Evolutionary conservation across 2,888 invertebrate genomes (phyloP), one percentile per base, ranked within the genome.

Genomic region (Syrphus vitripennis): DNA sequence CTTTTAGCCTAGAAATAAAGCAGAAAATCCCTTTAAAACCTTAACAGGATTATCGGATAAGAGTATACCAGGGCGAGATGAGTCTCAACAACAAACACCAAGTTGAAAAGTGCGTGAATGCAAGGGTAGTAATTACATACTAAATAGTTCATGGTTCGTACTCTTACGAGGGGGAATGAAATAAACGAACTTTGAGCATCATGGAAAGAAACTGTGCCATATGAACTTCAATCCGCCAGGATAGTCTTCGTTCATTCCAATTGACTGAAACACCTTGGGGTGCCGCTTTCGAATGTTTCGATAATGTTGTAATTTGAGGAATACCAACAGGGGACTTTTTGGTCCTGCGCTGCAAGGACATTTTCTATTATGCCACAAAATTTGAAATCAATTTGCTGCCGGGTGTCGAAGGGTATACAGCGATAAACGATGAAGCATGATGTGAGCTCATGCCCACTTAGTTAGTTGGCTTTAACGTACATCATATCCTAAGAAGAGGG

Each of bases 221-320:
- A 80, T 83, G 81, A 77, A 86, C 75, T 77, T 87, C 61, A 76
- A 45, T 50, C 53, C 61, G 57, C 70, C 45, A 34, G 65, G 50
- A 82, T 55, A 65, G 21, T 34, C 10, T 16, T 26, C 29, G 57
- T 37, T 90, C 90, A 91, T 92, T 91, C 91, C 92, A 88, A 91
- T 89, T 91, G 92, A 91, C 91, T 92, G 90, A 90, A 91, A 92
- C 92, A 92, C 92, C 91, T 92, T 90, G 90, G 92, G 92, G 92
- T 92, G 92, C 92, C 91, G 89, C 88, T 71, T 65, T 86, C 77
- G 77, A 76, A 74, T 86, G 83, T 89, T 83, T 88, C 88, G 88
- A 87, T 89, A 88, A 88, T 87, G 89, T 88, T 89, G 89, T 89
- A 89, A 89, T 89, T 89, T 89, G 89, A 89, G 89, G 83, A 88